Evolutionary conservation across 2,113 vertebrate genomes (phyloP).

Genomic region (Poeciliopsis prolifica): DNA sequence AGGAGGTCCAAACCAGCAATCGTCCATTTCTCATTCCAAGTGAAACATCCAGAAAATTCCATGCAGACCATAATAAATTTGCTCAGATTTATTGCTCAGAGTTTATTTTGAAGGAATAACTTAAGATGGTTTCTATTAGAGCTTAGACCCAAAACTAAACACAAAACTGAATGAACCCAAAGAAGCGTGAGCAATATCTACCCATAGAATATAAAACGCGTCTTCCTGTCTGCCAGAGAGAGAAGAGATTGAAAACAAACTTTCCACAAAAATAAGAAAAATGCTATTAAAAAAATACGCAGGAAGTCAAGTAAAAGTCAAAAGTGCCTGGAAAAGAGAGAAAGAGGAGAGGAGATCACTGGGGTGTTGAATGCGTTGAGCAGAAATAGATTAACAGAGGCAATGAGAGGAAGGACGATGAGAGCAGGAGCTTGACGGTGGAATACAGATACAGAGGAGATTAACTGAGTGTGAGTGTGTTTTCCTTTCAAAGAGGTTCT

Average conservation of each 20-base stretch:
- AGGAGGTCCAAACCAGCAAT: too few relatives aligned
- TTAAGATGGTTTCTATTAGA: too few relatives aligned
- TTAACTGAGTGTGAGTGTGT: conserved; percentile 64
- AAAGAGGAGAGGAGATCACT: neutral
- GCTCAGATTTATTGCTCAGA: too few relatives aligned
- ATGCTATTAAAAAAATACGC: conserved; percentile 27
- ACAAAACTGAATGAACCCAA: too few relatives aligned
- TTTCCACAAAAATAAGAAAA: conserved; percentile 34
- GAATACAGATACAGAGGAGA: conserved; percentile 72
- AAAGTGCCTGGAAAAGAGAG: conserved; percentile 41
- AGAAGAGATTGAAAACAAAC: conserved; percentile 2
- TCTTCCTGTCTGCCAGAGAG: too few relatives aligned
- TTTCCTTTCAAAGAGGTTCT: conserved; percentile 70
- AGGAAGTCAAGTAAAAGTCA: conserved; percentile 66
- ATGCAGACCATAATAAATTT: too few relatives aligned
- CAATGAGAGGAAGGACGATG: conserved; percentile 68
- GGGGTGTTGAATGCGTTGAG: conserved; percentile 30
- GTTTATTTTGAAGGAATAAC: too few relatives aligned
- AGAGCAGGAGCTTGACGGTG: conserved; percentile 61
- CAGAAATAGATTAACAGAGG: conserved; percentile 65
- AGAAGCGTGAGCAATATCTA: too few relatives aligned
- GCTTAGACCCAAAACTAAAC: too few relatives aligned
- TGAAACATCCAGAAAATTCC: too few relatives aligned
- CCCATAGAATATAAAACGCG: too few relatives aligned
- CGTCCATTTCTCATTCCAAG: too few relatives aligned